Base-by-base conservation (phyloP, 2,113 vertebrate genomes). In the Sphaerodactylus townsendi region DNA sequence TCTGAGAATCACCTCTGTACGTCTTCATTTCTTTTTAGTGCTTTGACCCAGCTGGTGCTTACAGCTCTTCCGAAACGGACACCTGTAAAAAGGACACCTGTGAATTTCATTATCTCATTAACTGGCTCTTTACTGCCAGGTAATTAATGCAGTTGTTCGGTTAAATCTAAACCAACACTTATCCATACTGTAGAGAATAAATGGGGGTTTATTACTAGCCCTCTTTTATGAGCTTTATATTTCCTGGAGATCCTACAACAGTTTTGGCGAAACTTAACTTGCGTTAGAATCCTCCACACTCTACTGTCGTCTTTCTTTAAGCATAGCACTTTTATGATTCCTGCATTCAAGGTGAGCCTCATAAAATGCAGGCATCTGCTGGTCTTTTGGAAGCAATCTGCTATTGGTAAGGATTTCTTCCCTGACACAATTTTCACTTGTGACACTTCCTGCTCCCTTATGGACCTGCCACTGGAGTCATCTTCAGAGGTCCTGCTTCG, bases 61-160 rank as follows among this genome's bases (percentile, higher is more conserved):
- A 79, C 53, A 79, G 62, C 44, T 73, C n/a, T 65, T 62, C 39
- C 70, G 23, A 46, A 66, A 85, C 13, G 10, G 74, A n/a, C n/a
- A n/a, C n/a, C n/a, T n/a, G n/a, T n/a, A n/a, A n/a, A n/a, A 79
- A 66, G 30, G 44, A 74, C 69, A 74, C 70, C 77, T 79, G 77
- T 79, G 84, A 71, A 79, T 85, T 85, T 80, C 69, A 85, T 66
- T 80, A 79, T 74, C 77, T 44, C 68, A 74, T 85, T 66, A 85
- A 74, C 69, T 74, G 50, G 56, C 56, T 79, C 71, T 79, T 74
- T 80, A 79, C 19, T 14, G 44, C 33, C 69, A 73, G 44, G 65
- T 85, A 85, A 85, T 80, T 85, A 79, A 85, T 85, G 56, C 33
- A 53, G 77, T 73, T 85, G 77, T 79, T 85, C 74, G 50, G 62